These are phyloP conservation scores for Rhynchomys soricoides DNA, from an alignment of 2,113 vertebrate genomes.

Conservation along the genomic window DNA sequence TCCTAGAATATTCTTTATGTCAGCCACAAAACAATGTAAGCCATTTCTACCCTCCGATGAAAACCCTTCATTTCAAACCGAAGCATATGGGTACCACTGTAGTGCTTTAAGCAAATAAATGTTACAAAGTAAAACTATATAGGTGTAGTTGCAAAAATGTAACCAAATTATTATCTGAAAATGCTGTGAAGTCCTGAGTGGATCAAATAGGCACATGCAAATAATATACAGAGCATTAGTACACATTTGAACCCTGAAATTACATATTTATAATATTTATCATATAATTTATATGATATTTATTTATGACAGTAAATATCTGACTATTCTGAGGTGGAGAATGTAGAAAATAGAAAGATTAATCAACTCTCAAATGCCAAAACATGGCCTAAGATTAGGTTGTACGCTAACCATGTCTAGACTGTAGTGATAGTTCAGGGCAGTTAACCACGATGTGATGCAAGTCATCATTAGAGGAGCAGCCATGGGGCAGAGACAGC, in stretches of 20 bases:
- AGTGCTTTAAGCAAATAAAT: slow-evolving; percentile 21
- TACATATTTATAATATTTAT: background rate
- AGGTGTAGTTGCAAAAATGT: background rate
- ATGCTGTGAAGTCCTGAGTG: background rate
- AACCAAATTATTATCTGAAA: background rate
- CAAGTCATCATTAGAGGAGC: background rate
- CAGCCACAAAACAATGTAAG: background rate
- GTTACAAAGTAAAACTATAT: background rate
- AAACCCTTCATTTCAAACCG: background rate
- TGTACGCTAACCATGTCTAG: background rate
- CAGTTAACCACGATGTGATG: background rate
- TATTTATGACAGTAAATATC: background rate
- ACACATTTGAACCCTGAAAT: slow-evolving; percentile 16
- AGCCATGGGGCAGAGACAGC: background rate
- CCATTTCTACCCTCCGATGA: background rate
- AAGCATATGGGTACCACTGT: background rate
- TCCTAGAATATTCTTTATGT: background rate
- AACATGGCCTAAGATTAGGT: background rate
- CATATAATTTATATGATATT: too few species aligned
- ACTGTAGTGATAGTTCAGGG: background rate
- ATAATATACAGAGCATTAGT: background rate
- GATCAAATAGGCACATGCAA: background rate
- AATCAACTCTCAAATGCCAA: slow-evolving; percentile 5
- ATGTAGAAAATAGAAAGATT: slow-evolving; percentile 38
- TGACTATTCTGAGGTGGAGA: background rate